Evolutionary conservation across 2,888 invertebrate species (phyloP).

Genomic region (Luperina testacea): DNA sequence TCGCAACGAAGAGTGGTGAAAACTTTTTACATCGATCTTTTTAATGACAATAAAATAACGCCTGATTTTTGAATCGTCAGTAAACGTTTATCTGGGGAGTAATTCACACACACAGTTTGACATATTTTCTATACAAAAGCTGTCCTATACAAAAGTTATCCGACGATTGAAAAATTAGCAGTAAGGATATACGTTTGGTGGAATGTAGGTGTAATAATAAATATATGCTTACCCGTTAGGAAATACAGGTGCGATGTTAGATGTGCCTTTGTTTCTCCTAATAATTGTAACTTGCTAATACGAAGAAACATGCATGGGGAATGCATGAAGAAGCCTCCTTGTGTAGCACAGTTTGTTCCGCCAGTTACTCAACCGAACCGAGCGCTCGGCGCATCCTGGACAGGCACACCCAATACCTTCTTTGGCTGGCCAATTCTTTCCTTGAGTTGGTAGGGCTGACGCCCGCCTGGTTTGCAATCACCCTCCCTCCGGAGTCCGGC

Average conservation of each 20-base stretch:
- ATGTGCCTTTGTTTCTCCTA: background rate
- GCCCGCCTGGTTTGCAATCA: too few relatives aligned
- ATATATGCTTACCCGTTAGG: background rate
- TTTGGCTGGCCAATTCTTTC: too few relatives aligned
- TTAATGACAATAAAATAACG: background rate
- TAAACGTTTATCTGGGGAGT: background rate
- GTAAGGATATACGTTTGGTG: background rate
- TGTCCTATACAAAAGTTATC: background rate
- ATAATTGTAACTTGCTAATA: background rate
- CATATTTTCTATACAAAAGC: background rate
- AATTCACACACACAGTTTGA: background rate
- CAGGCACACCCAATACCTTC: too few relatives aligned
- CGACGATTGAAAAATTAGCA: background rate
- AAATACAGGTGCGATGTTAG: background rate
- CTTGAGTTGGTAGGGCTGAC: too few relatives aligned
- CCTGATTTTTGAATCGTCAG: background rate
- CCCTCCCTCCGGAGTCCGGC: too few relatives aligned
- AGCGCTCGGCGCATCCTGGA: too few relatives aligned
- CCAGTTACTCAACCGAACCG: too few relatives aligned
- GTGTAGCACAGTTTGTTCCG: too few relatives aligned
- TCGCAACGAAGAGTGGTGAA: background rate
- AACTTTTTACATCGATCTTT: conserved; percentile 1
- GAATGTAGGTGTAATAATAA: background rate
- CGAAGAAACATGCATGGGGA: background rate
- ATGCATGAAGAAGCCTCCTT: too few relatives aligned